A percentile compares a stretch with the other conserved stretches of the same genome.
Conservation (phyloP, 1,140 invertebrate species). For the Mactra quadrangularis region DNA sequence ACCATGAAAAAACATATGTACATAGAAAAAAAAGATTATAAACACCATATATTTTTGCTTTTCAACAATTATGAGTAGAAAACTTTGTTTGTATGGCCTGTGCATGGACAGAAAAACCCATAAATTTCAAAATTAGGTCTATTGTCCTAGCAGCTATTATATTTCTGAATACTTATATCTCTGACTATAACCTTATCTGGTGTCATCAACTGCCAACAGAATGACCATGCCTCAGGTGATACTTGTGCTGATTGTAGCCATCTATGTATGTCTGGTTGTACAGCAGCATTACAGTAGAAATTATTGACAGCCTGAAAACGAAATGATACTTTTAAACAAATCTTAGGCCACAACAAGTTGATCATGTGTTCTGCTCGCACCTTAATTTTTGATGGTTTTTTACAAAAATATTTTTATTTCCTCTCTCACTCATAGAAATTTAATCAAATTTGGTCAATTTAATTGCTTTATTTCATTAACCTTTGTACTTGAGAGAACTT, state of each 20-base stretch:
- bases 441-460: not conserved
- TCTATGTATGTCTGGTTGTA: constrained; percentile 90
- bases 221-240: constrained; percentile 93
- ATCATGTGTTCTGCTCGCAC: too few relatives aligned
- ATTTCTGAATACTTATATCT: too few relatives aligned
- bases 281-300: constrained; percentile 83
- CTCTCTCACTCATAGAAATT: not conserved
- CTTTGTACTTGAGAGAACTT: too few relatives aligned
- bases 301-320: constrained; percentile 81
- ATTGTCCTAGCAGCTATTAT: too few relatives aligned
- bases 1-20: too few relatives aligned
- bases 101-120: too few relatives aligned
- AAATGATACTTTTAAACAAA: not conserved
- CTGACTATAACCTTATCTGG: constrained; percentile 91
- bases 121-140: too few relatives aligned
- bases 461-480: not conserved
- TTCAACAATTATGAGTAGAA: too few relatives aligned
- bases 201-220: constrained; percentile 93
- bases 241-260: constrained; percentile 93
- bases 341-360: not conserved
- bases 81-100: too few relatives aligned
- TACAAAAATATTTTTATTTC: not conserved
- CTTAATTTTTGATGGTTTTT: too few relatives aligned
- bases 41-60: too few relatives aligned
- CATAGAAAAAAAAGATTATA: too few relatives aligned